Evolutionary conservation across 2,888 invertebrate genomes (phyloP).

Genomic region (Gonocerus acuteangulatus): DNA sequence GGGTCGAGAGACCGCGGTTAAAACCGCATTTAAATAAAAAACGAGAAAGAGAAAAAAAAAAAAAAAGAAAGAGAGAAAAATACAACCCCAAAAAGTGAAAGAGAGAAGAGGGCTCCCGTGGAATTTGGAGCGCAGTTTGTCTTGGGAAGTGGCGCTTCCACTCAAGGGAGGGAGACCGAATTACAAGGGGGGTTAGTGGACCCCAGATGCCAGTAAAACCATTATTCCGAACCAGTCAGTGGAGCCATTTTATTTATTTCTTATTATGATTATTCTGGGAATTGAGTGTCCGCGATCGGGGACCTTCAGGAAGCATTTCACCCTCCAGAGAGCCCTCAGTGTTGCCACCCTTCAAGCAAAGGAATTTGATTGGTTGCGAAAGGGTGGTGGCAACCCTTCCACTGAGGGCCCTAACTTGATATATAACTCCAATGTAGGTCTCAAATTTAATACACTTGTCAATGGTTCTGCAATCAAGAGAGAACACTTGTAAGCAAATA

Average conservation of each 20-base stretch:
- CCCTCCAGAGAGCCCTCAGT: neutral
- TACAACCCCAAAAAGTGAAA: too few species aligned
- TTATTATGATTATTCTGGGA: slow-evolving; percentile 40
- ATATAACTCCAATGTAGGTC: too few species aligned
- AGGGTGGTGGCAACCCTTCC: slow-evolving; percentile 8
- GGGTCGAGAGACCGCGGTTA: slow-evolving; percentile 8
- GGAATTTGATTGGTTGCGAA: slow-evolving; percentile 11
- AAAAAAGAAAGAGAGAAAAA: too few species aligned
- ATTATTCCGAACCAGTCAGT: slow-evolving; percentile 33
- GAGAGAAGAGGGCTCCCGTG: neutral
- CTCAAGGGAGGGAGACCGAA: slow-evolving; percentile 1
- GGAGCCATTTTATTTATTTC: slow-evolving; percentile 34
- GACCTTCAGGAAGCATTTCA: neutral
- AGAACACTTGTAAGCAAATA: too few species aligned
- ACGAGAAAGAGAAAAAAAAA: neutral
- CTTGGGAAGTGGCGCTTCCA: neutral
- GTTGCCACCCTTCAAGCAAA: neutral
- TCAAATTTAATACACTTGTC: too few species aligned
- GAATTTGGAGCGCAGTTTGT: slow-evolving; percentile 3
- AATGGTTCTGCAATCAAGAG: too few species aligned
- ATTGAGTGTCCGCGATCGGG: slow-evolving; percentile 24
- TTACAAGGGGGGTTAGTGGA: slow-evolving; percentile 31
- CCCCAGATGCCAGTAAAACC: slow-evolving; percentile 36
- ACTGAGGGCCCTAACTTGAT: slow-evolving; percentile 8
- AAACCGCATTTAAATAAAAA: slow-evolving; percentile 22